phyloP scores from a whole-genome alignment of 2,888 invertebrate species.

The Sepioteuthis lessoniana region DNA sequence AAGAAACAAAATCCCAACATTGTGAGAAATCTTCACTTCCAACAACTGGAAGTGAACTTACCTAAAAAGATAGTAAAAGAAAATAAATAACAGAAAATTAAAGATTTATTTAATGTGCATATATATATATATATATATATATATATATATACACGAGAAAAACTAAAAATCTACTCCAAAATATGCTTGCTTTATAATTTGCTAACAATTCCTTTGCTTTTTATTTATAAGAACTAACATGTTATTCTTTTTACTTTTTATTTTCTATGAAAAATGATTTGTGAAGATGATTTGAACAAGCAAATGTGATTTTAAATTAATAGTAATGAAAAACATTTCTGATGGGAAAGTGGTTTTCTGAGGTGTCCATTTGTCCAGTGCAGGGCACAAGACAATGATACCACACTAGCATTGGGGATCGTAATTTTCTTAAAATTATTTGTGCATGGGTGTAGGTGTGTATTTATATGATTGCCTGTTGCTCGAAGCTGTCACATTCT shows the following conservation, averaged over 20 bases:
- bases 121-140: neutral
- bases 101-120: too few relatives aligned
- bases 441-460: neutral
- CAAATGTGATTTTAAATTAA: neutral
- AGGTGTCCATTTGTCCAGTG: neutral
- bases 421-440: neutral
- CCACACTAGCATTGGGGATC: neutral
- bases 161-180: neutral
- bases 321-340: neutral
- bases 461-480: neutral
- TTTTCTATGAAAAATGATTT: neutral
- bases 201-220: neutral
- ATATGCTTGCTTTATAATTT: conserved; percentile 11
- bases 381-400: neutral
- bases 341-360: neutral
- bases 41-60: too few relatives aligned
- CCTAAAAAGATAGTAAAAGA: too few relatives aligned
- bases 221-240: too few relatives aligned
- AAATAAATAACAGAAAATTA: too few relatives aligned
- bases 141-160: neutral
- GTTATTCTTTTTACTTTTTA: neutral
- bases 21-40: too few relatives aligned
- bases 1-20: too few relatives aligned
- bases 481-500: neutral
- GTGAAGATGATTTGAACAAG: neutral